Evolutionary conservation across 2,113 vertebrate species (phyloP), one percentile per base, ranked within the genome.

Genomic region (Oreocharis arfaki): DNA sequence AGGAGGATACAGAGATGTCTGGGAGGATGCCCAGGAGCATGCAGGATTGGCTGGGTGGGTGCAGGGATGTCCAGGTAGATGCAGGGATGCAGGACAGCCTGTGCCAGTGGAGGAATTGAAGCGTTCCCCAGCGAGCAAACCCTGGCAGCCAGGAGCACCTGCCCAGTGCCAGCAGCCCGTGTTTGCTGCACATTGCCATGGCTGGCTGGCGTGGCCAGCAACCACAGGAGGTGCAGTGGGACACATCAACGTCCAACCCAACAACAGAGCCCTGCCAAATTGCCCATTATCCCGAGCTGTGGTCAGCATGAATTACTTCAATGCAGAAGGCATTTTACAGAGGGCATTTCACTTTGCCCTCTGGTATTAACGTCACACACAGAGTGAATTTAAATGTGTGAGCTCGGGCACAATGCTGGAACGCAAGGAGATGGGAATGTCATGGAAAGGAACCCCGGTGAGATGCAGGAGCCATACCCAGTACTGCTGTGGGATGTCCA

Each of bases 141-240:
- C 32, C 57, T 86, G 52, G 63, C 71, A 68, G 75, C 79, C 60
- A 14, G 70, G 20, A 64, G 52, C 7, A 0, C 41, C 56, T 26
- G 81, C 52, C 52, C 2, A 1, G 28, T 46, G 63, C 73, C 81
- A 57, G 93, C 42, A 59, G 80, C 41, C 37, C 26, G 24, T 93
- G 89, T 86, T 94, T 95, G 73, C 39, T 85, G 39, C 57, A 8
- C 2, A 19, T 82, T 87, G 77, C 92, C 92, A 85, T 87, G 70
- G 69, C 47, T 1, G 16, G 57, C 68, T 70, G 74, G 77, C 4
- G 0, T 61, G 74, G 52, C 78, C 44, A 67, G 74, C 57, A 68
- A 28, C 67, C 3, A 1, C 0, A 0, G 71, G 41, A 93, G 52
- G 60, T 63, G 52, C 33, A 87, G 39, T 24, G 2, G 33, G 49